Evolutionary conservation across 2,797 vertebrate species (phyloP), one percentile per base, ranked within the genome.

Genomic region (Sitta carolinensis): DNA sequence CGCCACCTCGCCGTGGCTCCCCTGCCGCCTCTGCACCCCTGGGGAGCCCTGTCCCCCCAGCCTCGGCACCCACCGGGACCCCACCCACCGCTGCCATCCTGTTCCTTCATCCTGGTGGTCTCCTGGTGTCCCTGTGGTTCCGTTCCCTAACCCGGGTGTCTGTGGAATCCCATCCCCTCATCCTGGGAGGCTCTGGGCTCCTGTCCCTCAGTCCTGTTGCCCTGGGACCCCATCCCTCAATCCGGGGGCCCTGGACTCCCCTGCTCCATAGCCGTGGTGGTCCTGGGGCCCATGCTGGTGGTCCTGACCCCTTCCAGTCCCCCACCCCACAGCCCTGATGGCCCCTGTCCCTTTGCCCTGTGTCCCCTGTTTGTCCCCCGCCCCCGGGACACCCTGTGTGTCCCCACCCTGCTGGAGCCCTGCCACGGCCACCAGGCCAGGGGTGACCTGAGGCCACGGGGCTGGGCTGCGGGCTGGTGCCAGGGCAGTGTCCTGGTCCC

Each of bases 1-100:
- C 1, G 21, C 58, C 0, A 0, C 19, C 66, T 66, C 1, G 18
- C 32, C 16, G 7, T 0, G 27, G 29, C 43, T 20, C 7, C 25
- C 16, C 57, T 0, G 1, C 20, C 16, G 21, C 29, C 52, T 34
- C 80, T 2, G 11, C 1, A 3, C 1, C 19, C 43, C 57, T 3
- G 1, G 6, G 10, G n/a, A 73, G 34, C 43, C 38, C 38, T 5
- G 13, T 19, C 19, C 27, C 23, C 16, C 1, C 2, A 0, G 0
- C 5, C 19, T 8, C 9, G 1, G 70, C 57, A 40, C 57, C 52
- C 79, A 16, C 27, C 0, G 2, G 67, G 36, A 69, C 40, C 54
- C 59, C 45, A 11, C 58, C 32, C 63, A 9, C 59, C 13, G 26
- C 32, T 42, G 74, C 16, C 9, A 14, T 10, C 47, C 68, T 5